phyloP scores from a whole-genome alignment of 2,113 vertebrate species.

The Oceanites oceanicus region DNA sequence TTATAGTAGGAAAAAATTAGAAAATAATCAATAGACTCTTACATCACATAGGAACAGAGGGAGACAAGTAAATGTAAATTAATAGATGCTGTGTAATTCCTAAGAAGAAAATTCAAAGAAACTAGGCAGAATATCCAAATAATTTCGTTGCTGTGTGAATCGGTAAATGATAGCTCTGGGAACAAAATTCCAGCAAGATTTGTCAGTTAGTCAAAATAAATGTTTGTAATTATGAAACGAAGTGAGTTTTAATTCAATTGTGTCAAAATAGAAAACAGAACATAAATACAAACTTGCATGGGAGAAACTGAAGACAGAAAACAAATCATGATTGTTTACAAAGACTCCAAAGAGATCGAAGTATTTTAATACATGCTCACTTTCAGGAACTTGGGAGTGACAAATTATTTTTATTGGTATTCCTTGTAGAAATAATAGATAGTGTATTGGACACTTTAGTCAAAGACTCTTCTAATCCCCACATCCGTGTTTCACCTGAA shows the following conservation, averaged over 20 bases:
- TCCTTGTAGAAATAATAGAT: neutral
- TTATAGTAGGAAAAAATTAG: neutral
- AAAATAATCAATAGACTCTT: neutral
- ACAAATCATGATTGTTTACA: conserved; percentile 6
- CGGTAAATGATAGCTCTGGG: conserved; percentile 13
- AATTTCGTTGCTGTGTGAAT: neutral
- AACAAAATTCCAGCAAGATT: conserved; percentile 28
- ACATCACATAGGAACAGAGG: neutral
- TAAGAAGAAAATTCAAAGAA: neutral
- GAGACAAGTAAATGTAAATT: neutral
- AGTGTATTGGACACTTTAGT: neutral
- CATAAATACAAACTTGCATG: neutral
- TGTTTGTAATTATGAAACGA: conserved; percentile 23
- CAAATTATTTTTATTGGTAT: neutral
- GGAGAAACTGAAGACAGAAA: conserved; percentile 10
- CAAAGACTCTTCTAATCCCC: neutral
- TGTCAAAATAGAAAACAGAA: conserved; percentile 31
- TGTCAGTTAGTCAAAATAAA: conserved; percentile 48
- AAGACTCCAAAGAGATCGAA: neutral
- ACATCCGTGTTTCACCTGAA: neutral
- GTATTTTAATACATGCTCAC: neutral
- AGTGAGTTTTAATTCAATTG: conserved; percentile 37
- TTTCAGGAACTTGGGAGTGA: neutral
- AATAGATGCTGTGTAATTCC: neutral
- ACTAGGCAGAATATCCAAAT: neutral